Evolutionary conservation across 2,797 vertebrate genomes (phyloP), one percentile per base, ranked within the genome.

Genomic region (Diceros bicornis): DNA sequence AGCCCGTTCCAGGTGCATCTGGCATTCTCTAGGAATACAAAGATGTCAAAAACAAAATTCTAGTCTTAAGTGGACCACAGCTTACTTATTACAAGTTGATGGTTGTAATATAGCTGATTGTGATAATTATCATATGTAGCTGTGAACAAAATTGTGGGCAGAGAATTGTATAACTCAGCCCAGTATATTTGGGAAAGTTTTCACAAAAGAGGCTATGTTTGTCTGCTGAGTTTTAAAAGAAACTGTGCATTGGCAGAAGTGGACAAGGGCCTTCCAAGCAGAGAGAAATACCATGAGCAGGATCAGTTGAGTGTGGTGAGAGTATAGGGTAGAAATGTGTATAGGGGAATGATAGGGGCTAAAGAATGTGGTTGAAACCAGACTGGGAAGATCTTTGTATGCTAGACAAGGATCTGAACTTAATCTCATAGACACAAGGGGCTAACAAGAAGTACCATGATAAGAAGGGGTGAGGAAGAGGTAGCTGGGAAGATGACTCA

Each of bases 71-170:
- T 79, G 64, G 41, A 52, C 50, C 20, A n/a, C 21, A 96, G 62
- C 68, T 57, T 69, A 83, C 68, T 93, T 78, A 64, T 95, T 75
- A 37, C 57, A 93, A 68, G 47, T 12, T 90, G 37, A 82, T 97
- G 23, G 50, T 83, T 92, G 11, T 44, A 81, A 68, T 44, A 16
- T 32, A 93, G 29, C 41, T 83, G 29, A 68, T 93, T 88, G 55
- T 89, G 37, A 25, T 96, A 44, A 88, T 87, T 94, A 83, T 41
- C 52, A 50, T 64, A 44, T 34, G 57, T 66, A 74, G 27, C 41
- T 9, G 0, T 90, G 41, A 66, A 32, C 25, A 78, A 44, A 41
- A 55, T 59, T 78, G 29, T 72, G 74, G 44, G 17, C 25, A 44
- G 18, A 95, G 37, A 52, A 71, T 41, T 79, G 8, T 88, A 50